These are phyloP conservation scores for Cydia pomonella DNA, from an alignment of 1,140 invertebrate genomes.

Conservation along the genomic window DNA sequence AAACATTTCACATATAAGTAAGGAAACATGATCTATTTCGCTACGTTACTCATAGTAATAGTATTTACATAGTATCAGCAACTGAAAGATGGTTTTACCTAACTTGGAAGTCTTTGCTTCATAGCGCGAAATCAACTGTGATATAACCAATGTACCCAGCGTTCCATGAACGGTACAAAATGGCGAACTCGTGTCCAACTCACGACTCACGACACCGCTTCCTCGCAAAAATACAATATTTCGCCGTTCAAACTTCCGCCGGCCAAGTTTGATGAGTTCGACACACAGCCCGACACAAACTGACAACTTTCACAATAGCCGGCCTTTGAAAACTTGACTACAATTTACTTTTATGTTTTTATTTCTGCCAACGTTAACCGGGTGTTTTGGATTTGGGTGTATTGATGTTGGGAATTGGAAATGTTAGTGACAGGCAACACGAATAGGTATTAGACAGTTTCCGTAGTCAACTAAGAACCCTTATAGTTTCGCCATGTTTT, in stretches of 20 bases:
- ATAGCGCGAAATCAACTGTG: no score
- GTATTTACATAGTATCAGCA: no score
- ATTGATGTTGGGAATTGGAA: no score
- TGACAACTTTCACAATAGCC: slow-evolving; percentile 51
- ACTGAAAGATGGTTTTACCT: no score
- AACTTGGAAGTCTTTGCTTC: no score
- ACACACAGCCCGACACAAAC: slow-evolving; percentile 51
- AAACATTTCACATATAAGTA: no score
- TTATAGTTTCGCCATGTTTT: no score
- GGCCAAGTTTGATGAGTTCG: slow-evolving; percentile 62
- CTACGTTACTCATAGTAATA: no score
- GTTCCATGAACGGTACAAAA: slow-evolving; percentile 7
- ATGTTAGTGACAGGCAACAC: no score
- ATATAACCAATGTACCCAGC: background rate
- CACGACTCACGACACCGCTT: background rate
- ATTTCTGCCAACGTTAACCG: slow-evolving; percentile 7
- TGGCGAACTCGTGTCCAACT: slow-evolving; percentile 7
- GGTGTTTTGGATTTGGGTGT: background rate
- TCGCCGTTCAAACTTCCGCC: slow-evolving; percentile 30
- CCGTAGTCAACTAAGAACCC: no score
- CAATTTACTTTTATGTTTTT: slow-evolving; percentile 41
- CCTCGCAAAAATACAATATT: slow-evolving; percentile 25
- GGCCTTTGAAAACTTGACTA: slow-evolving; percentile 49
- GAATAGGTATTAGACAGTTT: no score
- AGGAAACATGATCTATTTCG: no score